A percentile compares a stretch with the other conserved stretches of the same genome.
These are phyloP conservation scores for Erpobdella octoculata DNA, from an alignment of 2,888 invertebrate genomes.

Conservation along the genomic window DNA sequence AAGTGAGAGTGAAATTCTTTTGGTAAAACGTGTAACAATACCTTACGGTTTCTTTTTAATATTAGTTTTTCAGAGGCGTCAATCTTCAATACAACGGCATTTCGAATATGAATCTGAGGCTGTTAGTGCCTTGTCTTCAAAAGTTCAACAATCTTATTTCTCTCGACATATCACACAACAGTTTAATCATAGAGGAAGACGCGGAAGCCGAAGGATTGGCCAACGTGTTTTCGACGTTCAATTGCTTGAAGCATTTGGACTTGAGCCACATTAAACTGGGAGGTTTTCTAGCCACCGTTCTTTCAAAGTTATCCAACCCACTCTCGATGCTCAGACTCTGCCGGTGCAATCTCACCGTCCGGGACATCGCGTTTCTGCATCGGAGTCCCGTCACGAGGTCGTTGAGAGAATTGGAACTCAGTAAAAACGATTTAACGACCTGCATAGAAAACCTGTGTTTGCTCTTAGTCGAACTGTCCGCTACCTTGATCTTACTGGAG, in stretches of 20 bases:
- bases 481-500: constrained; percentile 41
- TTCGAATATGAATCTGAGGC: constrained; percentile 41
- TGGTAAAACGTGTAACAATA: background rate
- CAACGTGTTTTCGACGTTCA: constrained; percentile 36
- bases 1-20: constrained; percentile 38
- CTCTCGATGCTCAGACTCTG: constrained; percentile 44
- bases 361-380: constrained; percentile 43
- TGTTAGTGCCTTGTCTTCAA: constrained; percentile 41
- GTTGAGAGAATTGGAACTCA: constrained; percentile 44
- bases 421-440: constrained; percentile 42
- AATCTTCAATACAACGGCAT: constrained; percentile 47
- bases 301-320: constrained; percentile 39
- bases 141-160: constrained; percentile 42
- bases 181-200: constrained; percentile 41
- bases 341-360: constrained; percentile 42
- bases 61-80: constrained; percentile 39
- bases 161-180: constrained; percentile 48
- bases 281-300: constrained; percentile 40
- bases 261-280: constrained; percentile 47
- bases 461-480: constrained; percentile 36
- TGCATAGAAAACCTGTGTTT: constrained; percentile 28
- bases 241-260: constrained; percentile 43
- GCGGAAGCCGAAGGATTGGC: constrained; percentile 26
- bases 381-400: constrained; percentile 41
- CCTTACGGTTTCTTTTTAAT: background rate